Evolutionary conservation across 2,888 invertebrate species (phyloP).

Genomic region (Platypus cylindrus): DNA sequence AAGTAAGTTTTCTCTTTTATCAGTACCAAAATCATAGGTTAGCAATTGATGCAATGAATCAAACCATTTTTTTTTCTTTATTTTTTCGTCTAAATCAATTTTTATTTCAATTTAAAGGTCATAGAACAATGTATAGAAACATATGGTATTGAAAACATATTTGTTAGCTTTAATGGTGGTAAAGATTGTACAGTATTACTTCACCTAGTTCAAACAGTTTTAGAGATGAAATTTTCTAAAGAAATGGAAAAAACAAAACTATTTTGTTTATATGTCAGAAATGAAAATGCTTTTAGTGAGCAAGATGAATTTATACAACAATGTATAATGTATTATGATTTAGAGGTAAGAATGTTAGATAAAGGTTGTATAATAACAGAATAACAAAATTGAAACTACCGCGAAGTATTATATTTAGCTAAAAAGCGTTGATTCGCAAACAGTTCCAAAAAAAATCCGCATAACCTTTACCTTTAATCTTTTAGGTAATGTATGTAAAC

Average conservation of each 20-base stretch:
- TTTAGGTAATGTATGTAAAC: slow-evolving; percentile 45
- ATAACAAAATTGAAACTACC: too few relatives aligned
- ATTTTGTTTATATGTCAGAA: slow-evolving; percentile 68
- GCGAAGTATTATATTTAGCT: too few relatives aligned
- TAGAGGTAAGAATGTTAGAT: slow-evolving; percentile 35
- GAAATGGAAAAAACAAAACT: slow-evolving; percentile 30
- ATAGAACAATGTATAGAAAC: slow-evolving; percentile 46
- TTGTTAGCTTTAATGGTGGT: slow-evolving; percentile 94
- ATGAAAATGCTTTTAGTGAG: slow-evolving; percentile 72
- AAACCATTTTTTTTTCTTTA: neutral
- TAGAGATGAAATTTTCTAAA: slow-evolving; percentile 29
- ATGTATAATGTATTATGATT: slow-evolving; percentile 55
- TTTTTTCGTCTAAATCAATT: neutral
- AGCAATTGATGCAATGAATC: too few relatives aligned
- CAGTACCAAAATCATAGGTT: too few relatives aligned
- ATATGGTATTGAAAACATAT: slow-evolving; percentile 63
- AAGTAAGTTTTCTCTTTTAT: slow-evolving; percentile 14
- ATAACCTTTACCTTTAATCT: too few relatives aligned
- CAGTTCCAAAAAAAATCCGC: too few relatives aligned
- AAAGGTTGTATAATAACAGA: neutral
- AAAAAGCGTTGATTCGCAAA: too few relatives aligned
- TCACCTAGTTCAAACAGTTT: slow-evolving; percentile 49
- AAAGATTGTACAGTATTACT: slow-evolving; percentile 95
- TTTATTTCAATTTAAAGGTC: slow-evolving; percentile 37
- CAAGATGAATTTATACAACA: slow-evolving; percentile 71